Base-by-base conservation (phyloP, 2,797 vertebrate genomes). In the Gambelia wislizenii region DNA sequence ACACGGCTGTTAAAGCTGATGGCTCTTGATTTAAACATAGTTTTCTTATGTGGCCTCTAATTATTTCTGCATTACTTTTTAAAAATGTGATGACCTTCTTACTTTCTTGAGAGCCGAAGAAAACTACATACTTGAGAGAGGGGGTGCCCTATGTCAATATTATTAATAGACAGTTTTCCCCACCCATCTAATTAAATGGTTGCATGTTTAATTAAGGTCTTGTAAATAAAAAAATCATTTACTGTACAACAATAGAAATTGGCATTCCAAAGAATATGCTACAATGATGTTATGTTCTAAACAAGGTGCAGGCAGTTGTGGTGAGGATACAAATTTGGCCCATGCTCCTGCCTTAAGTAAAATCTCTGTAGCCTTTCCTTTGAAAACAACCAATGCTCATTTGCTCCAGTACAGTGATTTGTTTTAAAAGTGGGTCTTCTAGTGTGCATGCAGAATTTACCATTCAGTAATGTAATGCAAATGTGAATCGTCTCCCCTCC, bases 1-100 rank as follows among this genome's bases (percentile, higher is more conserved):
- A 0, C 10, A 56, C 87, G 89, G 89, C 92, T 96, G 2, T 80
- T 94, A 92, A 94, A 92, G 93, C 89, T 96, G 95, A 96, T 96
- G 96, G 96, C 93, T 92, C 91, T 85, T 54, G 18, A 33, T 93
- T 94, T 93, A 94, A 86, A 90, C 91, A 30, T 84, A 52, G 93
- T 93, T 89, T 81, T 59, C 69, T 91, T 91, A 56, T 74, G 86
- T 89, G 75, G 85, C 36, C 88, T 95, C 84, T 93, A 90, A 92
- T 92, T 88, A 76, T 4, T 87, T 8, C 83, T 94, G 79, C 89
- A 86, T 67, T 91, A 91, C 49, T 70, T 78, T 86, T 91, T 91
- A 89, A 89, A 91, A 85, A 90, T 83, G 82, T 82, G 92, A 36
- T 89, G 64, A 0, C 0, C 0, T 86, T 87, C 85, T 69, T 90